A percentile compares a stretch with the other conserved stretches of the same genome.
phyloP scores from a whole-genome alignment of 1,140 invertebrate genomes.

The Theocolax elegans region DNA sequence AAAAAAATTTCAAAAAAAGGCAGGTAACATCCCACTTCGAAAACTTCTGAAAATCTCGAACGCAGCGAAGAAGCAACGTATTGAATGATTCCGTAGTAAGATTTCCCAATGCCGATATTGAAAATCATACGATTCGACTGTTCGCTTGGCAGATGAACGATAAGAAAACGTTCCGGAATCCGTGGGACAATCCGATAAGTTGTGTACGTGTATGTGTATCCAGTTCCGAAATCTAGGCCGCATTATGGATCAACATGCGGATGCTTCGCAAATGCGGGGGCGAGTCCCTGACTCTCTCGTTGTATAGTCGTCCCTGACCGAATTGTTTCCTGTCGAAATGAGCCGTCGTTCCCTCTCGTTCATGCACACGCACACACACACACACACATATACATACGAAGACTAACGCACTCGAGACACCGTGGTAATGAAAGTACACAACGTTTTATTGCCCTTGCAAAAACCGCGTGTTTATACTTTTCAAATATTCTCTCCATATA shows the following conservation, averaged over 20 bases:
- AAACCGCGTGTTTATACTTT: not conserved
- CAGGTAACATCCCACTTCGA: too few relatives aligned
- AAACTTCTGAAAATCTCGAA: too few relatives aligned
- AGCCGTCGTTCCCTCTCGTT: not conserved
- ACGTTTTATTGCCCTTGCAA: not conserved
- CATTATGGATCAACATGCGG: constrained; percentile 52
- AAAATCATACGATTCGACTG: not conserved
- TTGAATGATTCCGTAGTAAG: too few relatives aligned
- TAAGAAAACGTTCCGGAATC: not conserved
- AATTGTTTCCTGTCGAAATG: constrained; percentile 29
- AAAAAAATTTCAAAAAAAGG: too few relatives aligned
- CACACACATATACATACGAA: not conserved
- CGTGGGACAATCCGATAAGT: too few relatives aligned
- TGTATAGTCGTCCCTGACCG: constrained; percentile 25
- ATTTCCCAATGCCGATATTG: not conserved
- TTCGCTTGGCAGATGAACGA: not conserved
- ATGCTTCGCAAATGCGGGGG: constrained; percentile 48
- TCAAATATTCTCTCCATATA: too few relatives aligned
- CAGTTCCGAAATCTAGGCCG: constrained; percentile 55
- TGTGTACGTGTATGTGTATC: not conserved
- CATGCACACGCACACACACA: not conserved
- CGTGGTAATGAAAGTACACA: not conserved
- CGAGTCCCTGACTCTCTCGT: constrained; percentile 27
- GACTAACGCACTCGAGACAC: too few relatives aligned
- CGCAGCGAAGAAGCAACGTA: too few relatives aligned